phyloP scores from a whole-genome alignment of 2,888 invertebrate species.

The Holacanthella duospinosa region DNA sequence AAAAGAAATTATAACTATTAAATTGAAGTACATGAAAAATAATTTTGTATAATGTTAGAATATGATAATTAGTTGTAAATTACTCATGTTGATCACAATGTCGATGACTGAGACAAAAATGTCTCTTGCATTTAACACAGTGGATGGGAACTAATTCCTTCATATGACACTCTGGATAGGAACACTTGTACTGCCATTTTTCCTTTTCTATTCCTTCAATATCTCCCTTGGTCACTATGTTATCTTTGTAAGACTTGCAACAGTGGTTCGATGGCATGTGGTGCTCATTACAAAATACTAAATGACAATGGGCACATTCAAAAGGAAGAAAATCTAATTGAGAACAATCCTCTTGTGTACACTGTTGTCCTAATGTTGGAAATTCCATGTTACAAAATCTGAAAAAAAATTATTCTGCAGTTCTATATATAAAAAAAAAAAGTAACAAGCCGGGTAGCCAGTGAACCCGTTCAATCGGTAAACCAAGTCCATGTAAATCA shows the following conservation, averaged over 20 bases:
- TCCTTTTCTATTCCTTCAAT: constrained; percentile 22
- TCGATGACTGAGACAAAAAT: constrained; percentile 61
- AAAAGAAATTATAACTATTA: too few species aligned
- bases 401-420: too few species aligned
- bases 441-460: too few species aligned
- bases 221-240: constrained; percentile 21
- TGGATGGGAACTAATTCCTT: constrained; percentile 54
- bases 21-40: background rate
- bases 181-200: constrained; percentile 44
- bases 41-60: background rate
- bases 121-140: constrained; percentile 55
- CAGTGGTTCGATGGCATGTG: constrained; percentile 49
- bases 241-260: constrained; percentile 42
- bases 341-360: constrained; percentile 52
- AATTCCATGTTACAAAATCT: constrained; percentile 49
- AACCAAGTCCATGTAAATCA: too few species aligned
- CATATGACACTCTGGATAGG: constrained; percentile 49
- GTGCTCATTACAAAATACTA: constrained; percentile 58
- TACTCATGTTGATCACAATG: constrained; percentile 50
- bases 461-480: too few species aligned
- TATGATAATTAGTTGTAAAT: background rate
- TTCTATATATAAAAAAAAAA: too few species aligned
- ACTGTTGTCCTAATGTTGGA: constrained; percentile 58
- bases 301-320: constrained; percentile 52
- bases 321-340: constrained; percentile 63